Percentiles rank a stretch among this genome's conserved stretches.
phyloP scores from a whole-genome alignment of 2,113 vertebrate species.

The Myiagra hebetior region DNA sequence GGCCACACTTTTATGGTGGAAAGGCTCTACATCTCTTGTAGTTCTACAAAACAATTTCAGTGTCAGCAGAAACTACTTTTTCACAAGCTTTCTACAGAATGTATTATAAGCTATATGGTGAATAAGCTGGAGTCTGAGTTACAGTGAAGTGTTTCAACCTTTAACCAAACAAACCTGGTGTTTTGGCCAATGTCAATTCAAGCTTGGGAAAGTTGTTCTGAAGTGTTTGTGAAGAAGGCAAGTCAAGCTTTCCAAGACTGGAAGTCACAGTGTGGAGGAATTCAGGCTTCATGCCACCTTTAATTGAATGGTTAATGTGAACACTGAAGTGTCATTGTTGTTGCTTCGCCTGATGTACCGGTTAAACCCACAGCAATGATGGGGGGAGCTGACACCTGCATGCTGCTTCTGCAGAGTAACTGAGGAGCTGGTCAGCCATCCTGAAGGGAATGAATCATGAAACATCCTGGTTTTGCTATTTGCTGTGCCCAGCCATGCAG shows the following conservation, averaged over 20 bases:
- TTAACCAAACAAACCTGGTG: accelerated
- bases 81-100: not conserved
- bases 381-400: no score
- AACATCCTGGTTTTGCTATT: not conserved
- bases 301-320: not conserved
- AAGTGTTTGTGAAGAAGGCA: not conserved
- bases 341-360: not conserved
- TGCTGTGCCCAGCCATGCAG: not conserved
- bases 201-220: not conserved
- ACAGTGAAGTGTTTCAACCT: not conserved
- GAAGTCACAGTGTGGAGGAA: not conserved
- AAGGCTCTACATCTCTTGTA: not conserved
- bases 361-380: not conserved
- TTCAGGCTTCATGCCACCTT: not conserved
- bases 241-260: not conserved
- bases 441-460: not conserved
- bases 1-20: accelerated
- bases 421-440: not conserved
- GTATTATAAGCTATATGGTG: accelerated
- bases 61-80: not conserved
- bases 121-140: not conserved
- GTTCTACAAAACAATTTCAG: not conserved
- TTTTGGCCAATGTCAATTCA: not conserved
- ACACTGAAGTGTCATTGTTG: accelerated
- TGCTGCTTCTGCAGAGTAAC: not conserved